Base-by-base conservation (phyloP, 2,888 invertebrate genomes). In the Drosophila aldrichi region DNA sequence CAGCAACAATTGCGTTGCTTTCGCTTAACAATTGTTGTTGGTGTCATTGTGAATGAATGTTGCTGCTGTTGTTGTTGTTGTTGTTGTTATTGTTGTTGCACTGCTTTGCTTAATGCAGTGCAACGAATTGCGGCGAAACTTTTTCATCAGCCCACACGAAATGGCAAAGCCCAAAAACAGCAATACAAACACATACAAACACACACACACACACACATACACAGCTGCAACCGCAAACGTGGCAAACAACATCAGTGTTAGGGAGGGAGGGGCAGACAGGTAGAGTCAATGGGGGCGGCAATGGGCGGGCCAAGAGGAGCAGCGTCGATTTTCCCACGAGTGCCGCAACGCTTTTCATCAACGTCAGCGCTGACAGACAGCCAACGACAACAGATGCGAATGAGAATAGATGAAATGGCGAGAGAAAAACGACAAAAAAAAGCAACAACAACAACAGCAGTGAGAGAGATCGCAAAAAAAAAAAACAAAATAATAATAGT, bases 101-200 rank as follows among this genome's bases (percentile, higher is more conserved):
- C 63, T 69, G 64, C 63, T 71, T 74, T 86, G 81, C 82, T 82
- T 85, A 83, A 83, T 83, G 86, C 82, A 82, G 82, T 79, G 79
- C 82, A 86, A 85, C 82, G 81, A 83, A 83, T 81, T 76, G 86
- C 82, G 81, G 86, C 86, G 70, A 82, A 82, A 72, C 76, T 86
- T 83, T 83, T 85, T 83, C 82, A 83, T 83, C 82, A 82, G 76
- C 82, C 78, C 72, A 78, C 78, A 63, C 78, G 49, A 65, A 76
- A 68, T 20, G 59, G 22, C 44, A 62, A 67, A 54, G 49, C 44
- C 63, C 55, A 71, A 59, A 75, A 76, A 60, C 64, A 70, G 65
- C 66, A 69, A 62, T 36, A 43, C 57, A 76, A 65, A 75, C 75
- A 82, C 57, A 32, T 20, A 51, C 12, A 36, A 14, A 36, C 36